Evolutionary conservation across 2,888 invertebrate genomes (phyloP).

Genomic region (Lumbricus terrestris): DNA sequence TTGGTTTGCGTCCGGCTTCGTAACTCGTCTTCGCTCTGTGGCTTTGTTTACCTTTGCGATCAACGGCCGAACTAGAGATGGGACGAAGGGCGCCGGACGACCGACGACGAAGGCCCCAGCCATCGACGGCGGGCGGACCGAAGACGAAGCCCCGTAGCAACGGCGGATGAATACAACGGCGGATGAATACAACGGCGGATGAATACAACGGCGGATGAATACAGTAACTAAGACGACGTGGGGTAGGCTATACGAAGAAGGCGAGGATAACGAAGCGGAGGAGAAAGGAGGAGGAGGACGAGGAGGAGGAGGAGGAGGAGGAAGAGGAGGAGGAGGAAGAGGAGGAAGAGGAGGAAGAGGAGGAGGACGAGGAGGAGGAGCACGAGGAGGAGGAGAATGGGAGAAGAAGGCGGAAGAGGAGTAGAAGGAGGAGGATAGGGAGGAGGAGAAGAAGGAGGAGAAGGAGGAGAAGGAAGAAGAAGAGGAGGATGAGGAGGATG

Average conservation of each 20-base stretch:
- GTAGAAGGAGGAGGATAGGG: not conserved
- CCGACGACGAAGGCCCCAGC: not conserved
- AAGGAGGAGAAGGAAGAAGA: too few relatives aligned
- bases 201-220: not conserved
- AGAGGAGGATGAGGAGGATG: too few relatives aligned
- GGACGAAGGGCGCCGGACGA: not conserved
- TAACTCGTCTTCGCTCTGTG: not conserved
- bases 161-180: not conserved
- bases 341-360: not conserved
- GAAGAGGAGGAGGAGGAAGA: not conserved
- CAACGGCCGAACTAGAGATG: not conserved
- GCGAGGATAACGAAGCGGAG: conserved; percentile 17
- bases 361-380: not conserved
- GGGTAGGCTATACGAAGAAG: too few relatives aligned
- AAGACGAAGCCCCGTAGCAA: not conserved
- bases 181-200: not conserved
- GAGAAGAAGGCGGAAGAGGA: not conserved
- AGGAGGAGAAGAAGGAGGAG: too few relatives aligned
- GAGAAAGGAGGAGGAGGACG: not conserved
- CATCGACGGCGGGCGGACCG: too few relatives aligned
- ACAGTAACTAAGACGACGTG: not conserved
- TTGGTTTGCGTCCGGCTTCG: not conserved
- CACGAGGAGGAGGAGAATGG: not conserved
- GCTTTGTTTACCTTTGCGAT: not conserved
- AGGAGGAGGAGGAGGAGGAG: not conserved